phyloP scores from a whole-genome alignment of 2,113 vertebrate species.

The Chionis minor region DNA sequence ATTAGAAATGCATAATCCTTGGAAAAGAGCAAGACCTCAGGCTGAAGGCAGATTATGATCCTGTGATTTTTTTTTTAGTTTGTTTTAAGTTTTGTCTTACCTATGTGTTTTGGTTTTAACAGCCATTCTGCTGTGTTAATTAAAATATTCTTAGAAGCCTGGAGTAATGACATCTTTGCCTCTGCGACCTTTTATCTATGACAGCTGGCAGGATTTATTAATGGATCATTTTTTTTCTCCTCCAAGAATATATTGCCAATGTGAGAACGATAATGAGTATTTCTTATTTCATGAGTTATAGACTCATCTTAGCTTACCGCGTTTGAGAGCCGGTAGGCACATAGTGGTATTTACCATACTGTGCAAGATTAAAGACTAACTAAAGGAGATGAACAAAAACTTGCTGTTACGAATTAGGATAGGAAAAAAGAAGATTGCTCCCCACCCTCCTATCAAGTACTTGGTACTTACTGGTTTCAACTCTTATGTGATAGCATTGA shows the following conservation, averaged over 20 bases:
- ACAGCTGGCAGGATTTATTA: neutral
- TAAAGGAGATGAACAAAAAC: fast-evolving
- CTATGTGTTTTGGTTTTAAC: neutral
- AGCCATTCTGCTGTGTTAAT: neutral
- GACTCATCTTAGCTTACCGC: neutral
- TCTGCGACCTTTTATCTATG: neutral
- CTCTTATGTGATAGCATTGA: neutral
- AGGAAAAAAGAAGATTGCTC: neutral
- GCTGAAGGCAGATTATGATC: neutral
- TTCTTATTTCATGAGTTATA: neutral
- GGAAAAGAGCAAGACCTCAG: neutral
- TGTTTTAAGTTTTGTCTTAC: neutral
- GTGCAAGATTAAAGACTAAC: neutral
- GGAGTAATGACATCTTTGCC: neutral
- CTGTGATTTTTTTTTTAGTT: neutral
- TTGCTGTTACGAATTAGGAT: neutral
- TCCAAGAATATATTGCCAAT: neutral
- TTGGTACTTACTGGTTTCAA: neutral
- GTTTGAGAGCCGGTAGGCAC: neutral
- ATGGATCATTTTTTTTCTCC: neutral
- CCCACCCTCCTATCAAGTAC: neutral
- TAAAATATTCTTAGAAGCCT: neutral
- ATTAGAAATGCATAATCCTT: constrained; percentile 1
- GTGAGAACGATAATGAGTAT: neutral
- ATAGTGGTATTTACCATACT: neutral